A percentile compares a stretch with the other conserved stretches of the same genome.
phyloP scores from a whole-genome alignment of 2,797 vertebrate species.

The Knipowitschia caucasica region DNA sequence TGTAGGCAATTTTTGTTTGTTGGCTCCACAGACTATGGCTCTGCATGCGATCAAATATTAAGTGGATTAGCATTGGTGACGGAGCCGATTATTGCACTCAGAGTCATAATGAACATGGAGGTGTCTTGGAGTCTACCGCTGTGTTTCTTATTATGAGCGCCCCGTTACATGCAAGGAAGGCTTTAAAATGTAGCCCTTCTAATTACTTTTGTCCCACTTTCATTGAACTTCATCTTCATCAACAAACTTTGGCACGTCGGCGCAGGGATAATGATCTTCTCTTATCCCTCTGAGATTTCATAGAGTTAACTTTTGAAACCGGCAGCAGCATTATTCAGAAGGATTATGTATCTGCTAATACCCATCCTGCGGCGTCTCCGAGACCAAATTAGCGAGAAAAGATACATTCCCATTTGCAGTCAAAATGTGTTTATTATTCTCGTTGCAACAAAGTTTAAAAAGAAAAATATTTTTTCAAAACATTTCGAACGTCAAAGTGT shows the following conservation, averaged over 20 bases:
- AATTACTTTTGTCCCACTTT: conserved; percentile 66
- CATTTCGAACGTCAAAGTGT: too few relatives aligned
- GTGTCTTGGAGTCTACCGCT: conserved; percentile 17
- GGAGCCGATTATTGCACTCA: conserved; percentile 14
- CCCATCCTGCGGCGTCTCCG: conserved; percentile 10
- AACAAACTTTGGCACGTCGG: conserved; percentile 36
- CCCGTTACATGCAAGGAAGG: conserved; percentile 6
- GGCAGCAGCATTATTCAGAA: conserved; percentile 24
- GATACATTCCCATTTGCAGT: conserved; percentile 31
- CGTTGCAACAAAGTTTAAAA: neutral
- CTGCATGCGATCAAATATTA: conserved; percentile 22
- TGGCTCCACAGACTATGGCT: neutral
- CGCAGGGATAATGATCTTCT: conserved; percentile 53
- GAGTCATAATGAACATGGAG: conserved; percentile 33
- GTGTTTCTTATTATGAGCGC: conserved; percentile 15
- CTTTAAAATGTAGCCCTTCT: conserved; percentile 34
- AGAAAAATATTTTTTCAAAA: neutral
- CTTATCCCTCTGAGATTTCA: conserved; percentile 42
- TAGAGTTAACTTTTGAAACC: conserved; percentile 43
- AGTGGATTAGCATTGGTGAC: conserved; percentile 10
- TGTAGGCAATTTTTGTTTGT: conserved; percentile 35
- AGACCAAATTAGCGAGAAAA: conserved; percentile 19
- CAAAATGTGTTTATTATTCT: conserved; percentile 21
- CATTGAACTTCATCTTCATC: conserved; percentile 38
- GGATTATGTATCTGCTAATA: conserved; percentile 39